These are phyloP conservation scores for Nomada lathburiana DNA, from an alignment of 2,888 invertebrate species.

Conservation along the genomic window DNA sequence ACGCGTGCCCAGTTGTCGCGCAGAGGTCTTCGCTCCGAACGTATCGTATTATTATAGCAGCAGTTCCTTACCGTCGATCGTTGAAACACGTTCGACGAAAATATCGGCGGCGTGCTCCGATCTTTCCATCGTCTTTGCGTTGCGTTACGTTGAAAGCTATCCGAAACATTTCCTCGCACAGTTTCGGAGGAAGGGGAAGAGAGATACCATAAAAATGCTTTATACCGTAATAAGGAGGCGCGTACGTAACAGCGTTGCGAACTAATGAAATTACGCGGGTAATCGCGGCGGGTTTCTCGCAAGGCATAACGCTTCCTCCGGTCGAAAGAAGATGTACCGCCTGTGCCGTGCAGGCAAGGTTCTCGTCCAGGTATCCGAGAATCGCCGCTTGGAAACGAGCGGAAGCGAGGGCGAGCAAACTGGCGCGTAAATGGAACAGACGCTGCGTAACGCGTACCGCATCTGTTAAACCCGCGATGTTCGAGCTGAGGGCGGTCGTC, in stretches of 20 bases:
- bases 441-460: background rate
- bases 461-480: background rate
- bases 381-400: no score
- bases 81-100: no score
- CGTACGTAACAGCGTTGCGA: slow-evolving; percentile 68
- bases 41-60: no score
- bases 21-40: no score
- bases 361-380: background rate
- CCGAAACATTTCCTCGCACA: no score
- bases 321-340: slow-evolving; percentile 76
- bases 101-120: no score
- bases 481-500: slow-evolving; percentile 28
- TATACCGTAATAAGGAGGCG: slow-evolving; percentile 76
- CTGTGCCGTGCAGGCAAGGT: slow-evolving; percentile 76
- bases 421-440: background rate
- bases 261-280: slow-evolving; percentile 79
- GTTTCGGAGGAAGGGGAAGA: no score
- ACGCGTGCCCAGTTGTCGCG: no score
- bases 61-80: no score
- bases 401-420: no score
- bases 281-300: slow-evolving; percentile 74
- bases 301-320: slow-evolving; percentile 74
- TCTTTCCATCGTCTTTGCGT: no score
- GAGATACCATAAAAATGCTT: slow-evolving; percentile 79
- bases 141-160: no score